Percentiles rank a stretch among this genome's conserved stretches.
These are phyloP conservation scores for Paraplagusia blochii DNA, from an alignment of 2,113 vertebrate species.

Conservation along the genomic window DNA sequence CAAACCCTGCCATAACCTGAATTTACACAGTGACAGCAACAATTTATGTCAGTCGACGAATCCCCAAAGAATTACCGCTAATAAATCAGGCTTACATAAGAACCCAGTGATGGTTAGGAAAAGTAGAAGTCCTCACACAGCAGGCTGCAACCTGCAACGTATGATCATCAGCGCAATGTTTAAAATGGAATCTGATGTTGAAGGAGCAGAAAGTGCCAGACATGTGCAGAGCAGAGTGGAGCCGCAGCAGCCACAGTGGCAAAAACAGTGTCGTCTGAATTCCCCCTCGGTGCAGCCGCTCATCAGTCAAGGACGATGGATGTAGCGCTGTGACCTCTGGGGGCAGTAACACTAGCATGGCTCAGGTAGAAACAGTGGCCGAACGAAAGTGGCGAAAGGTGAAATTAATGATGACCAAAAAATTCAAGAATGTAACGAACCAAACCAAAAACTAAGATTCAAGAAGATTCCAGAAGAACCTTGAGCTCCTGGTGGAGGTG, in stretches of 20 bases:
- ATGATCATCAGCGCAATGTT: slow-evolving; percentile 16
- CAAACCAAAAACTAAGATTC: too few species aligned
- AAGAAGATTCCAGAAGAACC: too few species aligned
- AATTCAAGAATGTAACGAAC: too few species aligned
- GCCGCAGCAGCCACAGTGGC: slow-evolving; percentile 7
- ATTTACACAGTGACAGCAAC: slow-evolving; percentile 5
- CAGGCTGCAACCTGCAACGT: slow-evolving; percentile 13
- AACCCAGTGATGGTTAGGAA: not conserved
- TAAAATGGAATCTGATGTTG: slow-evolving; percentile 21
- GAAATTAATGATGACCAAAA: too few species aligned
- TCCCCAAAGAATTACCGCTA: not conserved
- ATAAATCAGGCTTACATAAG: slow-evolving; percentile 40
- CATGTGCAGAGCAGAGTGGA: slow-evolving; percentile 33
- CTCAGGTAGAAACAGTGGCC: too few species aligned
- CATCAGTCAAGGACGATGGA: not conserved
- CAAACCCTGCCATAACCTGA: not conserved
- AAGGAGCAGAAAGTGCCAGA: slow-evolving; percentile 20
- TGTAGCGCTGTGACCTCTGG: too few species aligned
- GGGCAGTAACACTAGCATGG: too few species aligned
- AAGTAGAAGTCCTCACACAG: slow-evolving; percentile 26
- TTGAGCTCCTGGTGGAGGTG: too few species aligned
- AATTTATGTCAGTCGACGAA: not conserved
- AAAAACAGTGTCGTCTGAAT: not conserved
- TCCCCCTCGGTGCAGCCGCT: not conserved
- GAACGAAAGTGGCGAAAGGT: too few species aligned